Evolutionary conservation across 2,888 invertebrate species (phyloP).

Genomic region (Xylota sylvarum): DNA sequence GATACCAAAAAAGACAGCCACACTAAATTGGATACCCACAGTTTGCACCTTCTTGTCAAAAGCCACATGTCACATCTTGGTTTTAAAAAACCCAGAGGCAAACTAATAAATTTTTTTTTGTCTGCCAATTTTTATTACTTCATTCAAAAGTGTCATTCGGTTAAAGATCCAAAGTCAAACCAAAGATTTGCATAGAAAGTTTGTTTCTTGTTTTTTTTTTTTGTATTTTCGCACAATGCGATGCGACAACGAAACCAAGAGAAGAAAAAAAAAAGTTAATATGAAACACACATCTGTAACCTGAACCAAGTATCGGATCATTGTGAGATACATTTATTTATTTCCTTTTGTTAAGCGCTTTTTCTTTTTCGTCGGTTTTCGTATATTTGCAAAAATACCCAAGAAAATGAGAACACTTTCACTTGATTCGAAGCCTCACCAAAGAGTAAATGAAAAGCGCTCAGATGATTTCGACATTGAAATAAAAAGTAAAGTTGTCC

Average conservation of each 20-base stretch:
- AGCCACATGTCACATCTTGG: slow-evolving; percentile 42
- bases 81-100: slow-evolving; percentile 15
- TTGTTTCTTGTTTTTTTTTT: slow-evolving; percentile 41
- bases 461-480: slow-evolving; percentile 67
- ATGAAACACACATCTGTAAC: slow-evolving; percentile 51
- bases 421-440: slow-evolving; percentile 47
- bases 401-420: slow-evolving; percentile 75
- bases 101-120: background rate
- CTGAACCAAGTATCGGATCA: slow-evolving; percentile 59
- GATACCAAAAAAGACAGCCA: background rate
- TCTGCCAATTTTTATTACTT: slow-evolving; percentile 14
- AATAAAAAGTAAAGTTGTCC: slow-evolving; percentile 48
- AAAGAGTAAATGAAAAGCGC: slow-evolving; percentile 63
- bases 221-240: slow-evolving; percentile 41
- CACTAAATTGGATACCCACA: slow-evolving; percentile 1
- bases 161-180: slow-evolving; percentile 55
- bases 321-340: slow-evolving; percentile 56
- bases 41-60: slow-evolving; percentile 55
- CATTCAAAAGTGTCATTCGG: slow-evolving; percentile 51
- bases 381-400: slow-evolving; percentile 49
- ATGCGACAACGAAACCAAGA: slow-evolving; percentile 31
- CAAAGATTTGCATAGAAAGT: slow-evolving; percentile 71
- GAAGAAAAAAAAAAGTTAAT: background rate
- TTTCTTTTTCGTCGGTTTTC: slow-evolving; percentile 46
- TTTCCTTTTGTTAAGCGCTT: slow-evolving; percentile 39